phyloP scores from a whole-genome alignment of 2,888 invertebrate species.

The Orthosia gracilis region DNA sequence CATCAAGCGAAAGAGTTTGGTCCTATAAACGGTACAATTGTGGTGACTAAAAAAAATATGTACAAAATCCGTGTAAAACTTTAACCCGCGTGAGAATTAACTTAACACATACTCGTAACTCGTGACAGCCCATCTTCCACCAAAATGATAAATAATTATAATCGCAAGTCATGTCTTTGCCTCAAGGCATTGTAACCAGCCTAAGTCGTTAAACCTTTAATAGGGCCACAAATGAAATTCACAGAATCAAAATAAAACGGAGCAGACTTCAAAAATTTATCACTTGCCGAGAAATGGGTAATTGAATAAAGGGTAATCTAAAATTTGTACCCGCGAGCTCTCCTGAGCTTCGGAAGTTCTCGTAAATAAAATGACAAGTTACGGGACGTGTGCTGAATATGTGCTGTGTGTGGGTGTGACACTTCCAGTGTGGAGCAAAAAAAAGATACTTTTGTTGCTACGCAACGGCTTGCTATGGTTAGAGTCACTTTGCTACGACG shows the following conservation, averaged over 20 bases:
- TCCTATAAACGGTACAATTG: too few species aligned
- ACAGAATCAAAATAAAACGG: conserved; percentile 62
- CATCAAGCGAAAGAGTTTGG: background rate
- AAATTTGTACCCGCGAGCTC: conserved; percentile 33
- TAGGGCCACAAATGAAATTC: conserved; percentile 64
- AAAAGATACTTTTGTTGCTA: too few species aligned
- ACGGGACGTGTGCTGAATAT: conserved; percentile 10
- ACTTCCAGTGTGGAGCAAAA: background rate
- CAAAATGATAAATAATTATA: background rate
- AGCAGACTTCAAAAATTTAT: conserved; percentile 63
- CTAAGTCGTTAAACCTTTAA: conserved; percentile 63
- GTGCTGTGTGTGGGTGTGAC: background rate
- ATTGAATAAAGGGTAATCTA: conserved; percentile 58
- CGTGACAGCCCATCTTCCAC: background rate
- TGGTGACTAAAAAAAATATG: too few species aligned
- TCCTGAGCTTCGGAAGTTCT: conserved; percentile 30
- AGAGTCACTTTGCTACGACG: too few species aligned
- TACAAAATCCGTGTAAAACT: too few species aligned
- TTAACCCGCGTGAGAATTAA: background rate
- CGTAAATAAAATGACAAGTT: conserved; percentile 55
- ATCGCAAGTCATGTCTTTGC: background rate
- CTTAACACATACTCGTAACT: background rate
- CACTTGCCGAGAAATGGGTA: conserved; percentile 46
- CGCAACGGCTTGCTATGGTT: background rate
- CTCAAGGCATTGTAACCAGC: conserved; percentile 14